Evolutionary conservation across 2,113 vertebrate genomes (phyloP), one percentile per base, ranked within the genome.

Genomic region (Aramus guarauna): DNA sequence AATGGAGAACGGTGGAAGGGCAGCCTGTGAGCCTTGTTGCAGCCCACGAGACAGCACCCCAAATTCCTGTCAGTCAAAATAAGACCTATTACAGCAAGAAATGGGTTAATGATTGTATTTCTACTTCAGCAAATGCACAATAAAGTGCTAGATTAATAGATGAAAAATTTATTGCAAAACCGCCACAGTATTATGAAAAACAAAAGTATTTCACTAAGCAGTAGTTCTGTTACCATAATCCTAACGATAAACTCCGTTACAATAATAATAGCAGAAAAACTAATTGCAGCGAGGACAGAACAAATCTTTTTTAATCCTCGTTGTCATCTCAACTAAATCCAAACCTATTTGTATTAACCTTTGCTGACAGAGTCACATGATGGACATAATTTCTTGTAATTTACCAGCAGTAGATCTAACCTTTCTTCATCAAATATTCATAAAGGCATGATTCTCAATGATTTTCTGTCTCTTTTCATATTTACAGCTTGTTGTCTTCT

Each of bases 401-500:
- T 99, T 99, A 99, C 98, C 98, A 98, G 98, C 98, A 98, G 98
- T 97, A 98, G 98, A 98, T 98, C 98, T 98, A 98, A 98, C 98
- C 98, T 98, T 98, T 98, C 97, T 98, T 99, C 99, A 99, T 99
- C 99, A 99, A 99, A 99, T 99, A 99, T 99, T 99, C 99, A 99
- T 99, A 98, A 98, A 98, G 98, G 98, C 99, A 98, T 98, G 98
- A 98, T 99, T 99, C 98, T 98, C 98, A 99, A 99, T 99, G 99
- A 99, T 99, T 99, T 99, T 99, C 99, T 99, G 99, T 99, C 99
- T 99, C 98, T 99, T 99, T 98, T 98, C 97, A 98, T 99, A 99
- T 99, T 99, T 99, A 99, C 98, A 98, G 98, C 98, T 98, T 99
- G 98, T 99, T 99, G 99, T 99, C 99, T 98, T 98, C 98, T 98